Base-by-base conservation (phyloP, 2,797 vertebrate species). In the Parauchenoglanis punctatus region DNA sequence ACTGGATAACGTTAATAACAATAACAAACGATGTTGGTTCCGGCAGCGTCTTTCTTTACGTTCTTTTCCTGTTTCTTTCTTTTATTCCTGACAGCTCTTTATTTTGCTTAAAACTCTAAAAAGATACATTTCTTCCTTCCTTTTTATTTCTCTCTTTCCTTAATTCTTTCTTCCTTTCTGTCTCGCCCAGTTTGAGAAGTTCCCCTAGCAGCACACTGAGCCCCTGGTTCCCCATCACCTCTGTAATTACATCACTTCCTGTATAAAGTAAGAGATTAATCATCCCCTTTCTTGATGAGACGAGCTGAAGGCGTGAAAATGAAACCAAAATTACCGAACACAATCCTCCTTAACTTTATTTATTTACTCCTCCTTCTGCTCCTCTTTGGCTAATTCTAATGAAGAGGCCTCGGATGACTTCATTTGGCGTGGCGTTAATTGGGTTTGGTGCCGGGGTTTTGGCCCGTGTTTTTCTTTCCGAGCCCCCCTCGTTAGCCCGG, bases 381-480 rank as follows among this genome's bases (percentile, higher is more conserved):
- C 89, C 87, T 93, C 87, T 87, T 84, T 54, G 83, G 89, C 93
- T 96, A 95, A 95, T 96, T 96, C 92, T 95, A 94, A 96, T 96
- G 96, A 96, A 97, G 94, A 96, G 94, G 93, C 95, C 96, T 96
- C 95, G 91, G 94, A 95, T 92, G 93, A 95, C 94, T 97, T 97
- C 91, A 96, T 96, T 96, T 96, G 94, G 95, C 97, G 94, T 94
- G 94, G 95, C 97, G 96, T 95, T 98, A 98, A 98, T 98, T 97
- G 96, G 93, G 95, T 97, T 97, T 80, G 95, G 95, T 96, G 96
- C 96, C 96, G 96, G 95, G 95, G 93, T 94, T 94, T 94, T 92
- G 94, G 89, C 94, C 61, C 80, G 40, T 85, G 89, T 86, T 96
- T 95, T 83, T 46, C 73, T 82, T 83, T 94, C 31, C 44, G 52